These are phyloP conservation scores for Panulirus ornatus DNA, from an alignment of 1,140 invertebrate genomes.

Conservation along the genomic window DNA sequence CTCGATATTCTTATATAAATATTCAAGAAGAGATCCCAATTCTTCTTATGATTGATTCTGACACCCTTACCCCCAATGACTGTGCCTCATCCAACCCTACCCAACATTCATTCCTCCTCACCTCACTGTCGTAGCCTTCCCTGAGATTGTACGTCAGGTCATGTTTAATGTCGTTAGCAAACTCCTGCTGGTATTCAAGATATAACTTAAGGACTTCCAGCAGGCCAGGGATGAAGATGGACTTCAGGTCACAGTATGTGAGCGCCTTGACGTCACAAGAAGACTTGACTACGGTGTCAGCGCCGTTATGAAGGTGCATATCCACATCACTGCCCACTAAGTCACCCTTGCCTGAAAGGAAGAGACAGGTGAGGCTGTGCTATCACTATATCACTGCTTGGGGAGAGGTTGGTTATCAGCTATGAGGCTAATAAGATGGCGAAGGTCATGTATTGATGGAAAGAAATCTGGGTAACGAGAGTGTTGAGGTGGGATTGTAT, in stretches of 20 bases:
- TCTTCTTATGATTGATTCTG: no score
- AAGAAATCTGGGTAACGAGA: no score
- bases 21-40: no score
- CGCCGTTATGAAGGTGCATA: constrained; percentile 76
- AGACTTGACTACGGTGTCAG: constrained; percentile 92
- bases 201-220: constrained; percentile 94
- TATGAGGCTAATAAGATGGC: no score
- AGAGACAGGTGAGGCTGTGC: neutral
- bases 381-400: no score
- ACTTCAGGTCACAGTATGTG: constrained; percentile 97
- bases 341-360: constrained; percentile 92
- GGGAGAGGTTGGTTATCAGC: no score
- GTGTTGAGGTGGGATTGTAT: no score
- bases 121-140: constrained; percentile 93
- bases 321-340: constrained; percentile 96
- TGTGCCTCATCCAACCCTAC: neutral
- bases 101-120: constrained; percentile 75
- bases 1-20: no score
- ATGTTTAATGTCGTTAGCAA: constrained; percentile 95
- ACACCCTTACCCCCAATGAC: no score
- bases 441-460: no score
- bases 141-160: constrained; percentile 96
- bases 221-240: constrained; percentile 92
- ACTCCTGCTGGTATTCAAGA: constrained; percentile 95
- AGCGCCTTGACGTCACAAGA: constrained; percentile 96